Base-by-base conservation (phyloP, 1,140 invertebrate species). In the Venturia canescens region DNA sequence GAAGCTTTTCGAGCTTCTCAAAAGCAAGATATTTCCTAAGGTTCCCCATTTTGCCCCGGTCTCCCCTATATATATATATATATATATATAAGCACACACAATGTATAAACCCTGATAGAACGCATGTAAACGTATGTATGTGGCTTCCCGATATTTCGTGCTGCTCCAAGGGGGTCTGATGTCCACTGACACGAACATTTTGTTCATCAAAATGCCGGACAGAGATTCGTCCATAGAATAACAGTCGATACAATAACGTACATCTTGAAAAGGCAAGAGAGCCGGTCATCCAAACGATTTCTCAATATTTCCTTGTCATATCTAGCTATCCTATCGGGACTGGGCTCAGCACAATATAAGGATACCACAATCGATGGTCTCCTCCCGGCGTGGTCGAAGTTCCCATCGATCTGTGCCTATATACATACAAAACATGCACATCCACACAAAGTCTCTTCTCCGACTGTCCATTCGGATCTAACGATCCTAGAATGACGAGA, bases 141-240 rank as follows among this genome's bases (percentile, higher is more conserved):
- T 63, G 21, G 27, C 31, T 29, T 69, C 66, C 66, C 66, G 66
- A 27, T 50, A 74, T 74, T 31, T 63, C 27, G 1, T 29, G 29
- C 34, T 53, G 38, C 84, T 76, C 84, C 76, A 74, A 88, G 84
- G 85, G 86, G 84, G 85, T 86, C 86, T 84, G 80, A 81, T 82
- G 83, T 83, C 67, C 69, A 86, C 67, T 83, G 82, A 81, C 83
- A 82, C 63, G 75, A 80, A 84, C 81, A 83, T 88, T 87, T 86
- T 82, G 84, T 88, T 87, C 82, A 86, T 79, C 83, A 69, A 84
- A 74, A 86, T 57, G 82, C 79, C n/a, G 50, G 60, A 79, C 38
- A 53, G 23, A 16, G 66, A 69, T 63, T 63, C 60, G 9, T 16
- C 29, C 60, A 13, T 23, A 15, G 60, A 15, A 66, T 31, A 69